These are phyloP conservation scores for Nyctereutes procyonoides DNA, from an alignment of 2,113 vertebrate genomes.

Conservation along the genomic window DNA sequence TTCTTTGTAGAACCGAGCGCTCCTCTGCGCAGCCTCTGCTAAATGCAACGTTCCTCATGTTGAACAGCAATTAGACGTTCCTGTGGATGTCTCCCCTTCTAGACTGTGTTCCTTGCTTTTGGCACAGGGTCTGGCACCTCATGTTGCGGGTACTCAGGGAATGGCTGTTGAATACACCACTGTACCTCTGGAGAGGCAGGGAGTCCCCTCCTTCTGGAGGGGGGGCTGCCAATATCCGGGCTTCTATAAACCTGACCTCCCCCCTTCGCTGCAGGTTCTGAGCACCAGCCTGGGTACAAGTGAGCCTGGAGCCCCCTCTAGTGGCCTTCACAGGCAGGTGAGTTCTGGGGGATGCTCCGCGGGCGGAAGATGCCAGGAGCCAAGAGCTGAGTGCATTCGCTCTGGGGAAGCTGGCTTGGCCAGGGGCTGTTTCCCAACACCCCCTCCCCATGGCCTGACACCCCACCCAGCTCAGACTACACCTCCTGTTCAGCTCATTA, in stretches of 20 bases:
- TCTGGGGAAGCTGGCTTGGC: not conserved
- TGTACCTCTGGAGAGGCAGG: not conserved
- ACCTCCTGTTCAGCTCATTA: not conserved
- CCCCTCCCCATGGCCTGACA: not conserved
- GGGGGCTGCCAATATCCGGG: not conserved
- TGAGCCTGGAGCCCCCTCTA: constrained; percentile 31
- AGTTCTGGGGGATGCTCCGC: accelerated
- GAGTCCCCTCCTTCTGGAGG: not conserved
- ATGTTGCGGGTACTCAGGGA: not conserved
- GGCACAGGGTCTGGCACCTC: not conserved
- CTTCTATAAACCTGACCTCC: not conserved
- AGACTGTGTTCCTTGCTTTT: not conserved
- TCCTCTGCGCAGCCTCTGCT: not conserved
- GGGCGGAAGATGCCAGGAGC: not conserved
- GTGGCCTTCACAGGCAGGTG: not conserved
- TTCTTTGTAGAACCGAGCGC: not conserved
- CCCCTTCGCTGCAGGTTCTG: accelerated
- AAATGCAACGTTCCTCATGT: too few relatives aligned
- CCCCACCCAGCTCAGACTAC: not conserved
- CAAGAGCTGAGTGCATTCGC: not conserved
- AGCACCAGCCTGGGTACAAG: accelerated
- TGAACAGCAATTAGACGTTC: not conserved
- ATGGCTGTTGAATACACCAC: not conserved
- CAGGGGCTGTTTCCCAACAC: not conserved
- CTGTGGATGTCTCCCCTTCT: not conserved